A percentile compares a stretch with the other conserved stretches of the same genome.
Conservation (phyloP, 2,797 vertebrate species). For the Mionectes olivaceus region DNA sequence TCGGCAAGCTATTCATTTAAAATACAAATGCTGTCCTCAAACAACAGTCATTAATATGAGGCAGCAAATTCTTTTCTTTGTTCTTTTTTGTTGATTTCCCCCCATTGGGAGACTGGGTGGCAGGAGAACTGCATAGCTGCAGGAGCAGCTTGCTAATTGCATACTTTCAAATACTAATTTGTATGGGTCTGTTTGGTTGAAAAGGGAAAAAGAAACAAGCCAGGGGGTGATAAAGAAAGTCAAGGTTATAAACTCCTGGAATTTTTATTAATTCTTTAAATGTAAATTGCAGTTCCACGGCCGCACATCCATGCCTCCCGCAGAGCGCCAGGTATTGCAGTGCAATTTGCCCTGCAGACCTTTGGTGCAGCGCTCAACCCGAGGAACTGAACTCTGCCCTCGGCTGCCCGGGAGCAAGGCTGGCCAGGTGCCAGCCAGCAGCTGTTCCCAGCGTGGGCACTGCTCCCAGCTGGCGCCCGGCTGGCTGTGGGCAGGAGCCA, state of each 20-base stretch:
- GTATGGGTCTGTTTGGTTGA: constrained; percentile 61
- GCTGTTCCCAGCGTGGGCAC: rapidly evolving
- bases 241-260: constrained; percentile 81
- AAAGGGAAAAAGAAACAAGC: constrained; percentile 63
- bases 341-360: constrained; percentile 31
- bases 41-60: constrained; percentile 74
- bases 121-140: constrained; percentile 65
- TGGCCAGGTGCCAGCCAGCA: neutral
- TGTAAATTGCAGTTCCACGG: constrained; percentile 74
- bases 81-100: constrained; percentile 76
- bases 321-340: constrained; percentile 38
- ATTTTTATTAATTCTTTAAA: constrained; percentile 86
- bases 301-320: constrained; percentile 70
- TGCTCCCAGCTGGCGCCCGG: neutral
- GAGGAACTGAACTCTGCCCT: neutral
- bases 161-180: constrained; percentile 76
- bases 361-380: rapidly evolving
- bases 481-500: neutral
- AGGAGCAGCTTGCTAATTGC: constrained; percentile 74
- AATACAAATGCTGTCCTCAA: constrained; percentile 72
- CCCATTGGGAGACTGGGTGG: constrained; percentile 64
- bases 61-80: constrained; percentile 77
- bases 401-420: neutral
- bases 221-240: constrained; percentile 73
- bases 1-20: constrained; percentile 68